Evolutionary conservation across 1,140 invertebrate genomes (phyloP), one percentile per base, ranked within the genome.

Genomic region (Drosophila repleta): DNA sequence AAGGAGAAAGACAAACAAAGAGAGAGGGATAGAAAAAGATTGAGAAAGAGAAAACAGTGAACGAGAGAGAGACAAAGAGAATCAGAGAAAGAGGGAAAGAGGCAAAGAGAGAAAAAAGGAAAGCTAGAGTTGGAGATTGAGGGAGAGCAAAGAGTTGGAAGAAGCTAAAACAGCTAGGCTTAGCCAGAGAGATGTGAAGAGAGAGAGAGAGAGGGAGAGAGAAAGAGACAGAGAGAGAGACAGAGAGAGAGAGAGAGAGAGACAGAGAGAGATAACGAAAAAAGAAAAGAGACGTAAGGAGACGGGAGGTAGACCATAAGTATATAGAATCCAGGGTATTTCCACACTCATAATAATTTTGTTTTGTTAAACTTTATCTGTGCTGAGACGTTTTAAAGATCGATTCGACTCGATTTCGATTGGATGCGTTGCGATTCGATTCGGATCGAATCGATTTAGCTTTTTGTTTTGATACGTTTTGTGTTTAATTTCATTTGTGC

Each of bases 401-500:
- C 55, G 39, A 45, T 45, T 57, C 39, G 15, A 29, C 11, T 26
- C 53, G 53, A 56, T 56, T 43, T 57, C 39, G 21, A 57, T 55
- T 17, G 13, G 32, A 55, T 55, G 29, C 32, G 29, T 24, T 35
- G 18, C 61, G 49, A 39, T 53, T 63, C 62, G 52, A 48, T 41
- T 66, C 11, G 32, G 32, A 35, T 37, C 61, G 61, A 39, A 63
- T 63, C 62, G 52, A 48, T 41, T 66, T 32, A 37, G 35, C n/a
- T 57, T 57, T 65, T 57, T 20, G 32, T 55, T 37, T 45, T 43
- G 37, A 45, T 52, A 61, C 37, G 26, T 11, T 48, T 61, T 41
- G 18, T 56, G n/a, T 55, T 62, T 62, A n/a, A 10, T 65, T 49
- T 26, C 48, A 18, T 67, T 67, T 49, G 37, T 67, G 43, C 41